A percentile compares a stretch with the other conserved stretches of the same genome.
These are phyloP conservation scores for Drosophila mulleri DNA, from an alignment of 2,888 invertebrate genomes.

Conservation along the genomic window DNA sequence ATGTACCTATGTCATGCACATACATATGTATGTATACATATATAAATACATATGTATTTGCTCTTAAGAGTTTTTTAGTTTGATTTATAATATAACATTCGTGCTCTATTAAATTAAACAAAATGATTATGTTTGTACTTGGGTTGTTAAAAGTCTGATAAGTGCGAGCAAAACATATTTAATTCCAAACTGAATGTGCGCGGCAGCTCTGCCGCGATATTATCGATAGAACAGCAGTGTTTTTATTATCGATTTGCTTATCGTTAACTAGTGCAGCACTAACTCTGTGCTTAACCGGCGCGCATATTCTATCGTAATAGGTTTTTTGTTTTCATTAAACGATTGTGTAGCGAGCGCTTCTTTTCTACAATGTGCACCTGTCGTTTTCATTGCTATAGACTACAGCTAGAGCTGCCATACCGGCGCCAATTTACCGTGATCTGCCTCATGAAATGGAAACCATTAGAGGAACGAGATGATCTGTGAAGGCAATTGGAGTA, in stretches of 20 bases:
- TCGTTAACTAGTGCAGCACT: conserved; percentile 8
- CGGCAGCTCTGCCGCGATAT: not conserved
- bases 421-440: too few relatives aligned
- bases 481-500: too few relatives aligned
- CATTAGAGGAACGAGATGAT: too few relatives aligned
- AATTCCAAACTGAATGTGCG: not conserved
- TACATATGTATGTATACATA: not conserved
- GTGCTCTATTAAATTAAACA: too few relatives aligned
- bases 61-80: too few relatives aligned
- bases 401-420: not conserved
- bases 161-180: not conserved
- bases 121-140: too few relatives aligned
- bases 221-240: not conserved
- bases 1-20: too few relatives aligned
- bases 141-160: too few relatives aligned
- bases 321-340: conserved; percentile 12
- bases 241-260: not conserved
- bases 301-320: conserved; percentile 21
- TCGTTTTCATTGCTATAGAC: not conserved
- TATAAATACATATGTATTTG: not conserved
- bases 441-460: too few relatives aligned
- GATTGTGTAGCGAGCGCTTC: too few relatives aligned
- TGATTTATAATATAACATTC: too few relatives aligned
- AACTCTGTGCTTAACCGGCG: conserved; percentile 34
- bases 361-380: not conserved